Evolutionary conservation across 2,797 vertebrate genomes (phyloP), one percentile per base, ranked within the genome.

Genomic region (Syngnathus rostellatus): DNA sequence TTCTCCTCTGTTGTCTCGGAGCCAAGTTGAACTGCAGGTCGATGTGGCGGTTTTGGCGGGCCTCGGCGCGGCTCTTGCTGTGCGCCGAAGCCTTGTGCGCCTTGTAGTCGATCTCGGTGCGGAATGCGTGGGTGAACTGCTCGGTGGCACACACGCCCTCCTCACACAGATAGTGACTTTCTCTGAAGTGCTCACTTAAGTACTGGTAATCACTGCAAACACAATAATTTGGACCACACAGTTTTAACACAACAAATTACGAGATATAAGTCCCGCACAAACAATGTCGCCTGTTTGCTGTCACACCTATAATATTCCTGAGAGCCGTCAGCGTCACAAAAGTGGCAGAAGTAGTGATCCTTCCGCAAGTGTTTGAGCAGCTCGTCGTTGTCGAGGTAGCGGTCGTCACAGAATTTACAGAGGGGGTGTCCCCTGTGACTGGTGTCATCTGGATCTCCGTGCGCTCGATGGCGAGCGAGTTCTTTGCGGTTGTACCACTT

Each of bases 281-380:
- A 23, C 23, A 23, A 23, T 23, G 23, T 23, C 23, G 23, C 5
- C 19, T 12, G 25, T n/a, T 10, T n/a, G 6, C 3, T 11, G 3
- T 9, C 68, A 55, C 46, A 96, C 96, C 97, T 95, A 85, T 99
- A 99, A 81, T 99, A 99, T 75, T 99, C 97, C 86, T 99, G 96
- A 38, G 96, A 96, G 6, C 97, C 97, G 0, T 99, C 97, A 0
- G 96, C 91, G 12, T 99, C 97, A 48, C 97, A 99, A 83, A 99
- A 99, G 80, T 99, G 97, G 77, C 97, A 99, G 84, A 98, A 99
- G 74, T 95, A 99, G 84, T 99, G 97, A 78, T 99, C 96, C 21
- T 94, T 91, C 0, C 97, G 87, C 66, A 99, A 83, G 82, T 99
- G 97, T 59, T 99, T 99, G 4, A 99, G 90, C 50, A 99, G 84